phyloP scores from a whole-genome alignment of 2,888 invertebrate genomes.

The Linnaemya tessellans region DNA sequence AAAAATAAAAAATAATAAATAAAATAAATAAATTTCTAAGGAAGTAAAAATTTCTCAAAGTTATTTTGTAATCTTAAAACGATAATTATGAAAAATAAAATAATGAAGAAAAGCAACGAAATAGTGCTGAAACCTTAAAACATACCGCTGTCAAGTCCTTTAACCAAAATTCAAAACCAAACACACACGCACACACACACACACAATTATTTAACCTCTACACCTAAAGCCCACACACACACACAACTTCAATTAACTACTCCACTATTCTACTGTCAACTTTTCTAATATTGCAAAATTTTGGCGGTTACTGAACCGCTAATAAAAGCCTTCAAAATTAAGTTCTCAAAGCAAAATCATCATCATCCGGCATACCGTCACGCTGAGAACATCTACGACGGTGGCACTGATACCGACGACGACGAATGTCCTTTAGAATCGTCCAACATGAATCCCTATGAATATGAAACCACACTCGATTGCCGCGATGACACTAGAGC shows the following conservation, averaged over 20 bases:
- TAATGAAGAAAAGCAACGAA: not conserved
- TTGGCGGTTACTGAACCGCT: constrained; percentile 64
- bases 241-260: not conserved
- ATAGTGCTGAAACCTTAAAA: not conserved
- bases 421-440: constrained; percentile 83
- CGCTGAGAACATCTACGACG: constrained; percentile 82
- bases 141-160: not conserved
- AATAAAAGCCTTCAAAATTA: constrained; percentile 80
- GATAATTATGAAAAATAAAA: not conserved
- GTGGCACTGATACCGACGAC: constrained; percentile 82
- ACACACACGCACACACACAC: not conserved
- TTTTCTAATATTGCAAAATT: constrained; percentile 32
- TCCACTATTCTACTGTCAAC: not conserved
- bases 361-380: constrained; percentile 82
- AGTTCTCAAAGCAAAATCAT: constrained; percentile 81
- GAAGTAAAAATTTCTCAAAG: not conserved
- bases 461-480: constrained; percentile 83
- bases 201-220: not conserved
- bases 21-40: not conserved
- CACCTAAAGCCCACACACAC: not conserved
- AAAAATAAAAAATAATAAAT: not conserved
- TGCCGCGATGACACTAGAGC: constrained; percentile 82
- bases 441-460: constrained; percentile 83
- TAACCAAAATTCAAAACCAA: not conserved
- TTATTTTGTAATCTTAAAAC: not conserved